Conservation (phyloP, 2,797 vertebrate genomes). For the Tokudaia tokunoshimensis region DNA sequence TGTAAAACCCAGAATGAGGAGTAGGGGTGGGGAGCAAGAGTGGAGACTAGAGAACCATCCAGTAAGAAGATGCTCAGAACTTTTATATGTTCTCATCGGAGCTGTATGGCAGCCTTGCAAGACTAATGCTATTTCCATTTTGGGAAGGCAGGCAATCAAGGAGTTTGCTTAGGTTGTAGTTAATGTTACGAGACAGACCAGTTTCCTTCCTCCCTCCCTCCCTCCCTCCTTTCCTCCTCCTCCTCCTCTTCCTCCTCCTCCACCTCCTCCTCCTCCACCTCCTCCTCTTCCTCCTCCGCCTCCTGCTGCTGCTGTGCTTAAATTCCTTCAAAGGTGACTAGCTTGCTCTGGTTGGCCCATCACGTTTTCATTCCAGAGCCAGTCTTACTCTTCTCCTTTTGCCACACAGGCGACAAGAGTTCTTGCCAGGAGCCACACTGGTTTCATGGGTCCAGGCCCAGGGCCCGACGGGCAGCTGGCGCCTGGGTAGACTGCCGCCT, state of each 20-base stretch:
- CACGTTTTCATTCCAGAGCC: not conserved
- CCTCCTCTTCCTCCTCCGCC: not conserved
- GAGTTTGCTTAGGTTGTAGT: not conserved
- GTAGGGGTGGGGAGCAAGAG: not conserved
- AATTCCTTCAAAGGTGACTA: not conserved
- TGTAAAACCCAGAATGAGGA: not conserved
- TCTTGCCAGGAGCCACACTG: not conserved
- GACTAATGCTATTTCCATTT: not conserved
- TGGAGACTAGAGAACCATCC: not conserved
- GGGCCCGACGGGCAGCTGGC: not conserved
- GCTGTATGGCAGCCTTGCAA: not conserved
- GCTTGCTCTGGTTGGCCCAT: not conserved
- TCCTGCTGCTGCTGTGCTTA: not conserved
- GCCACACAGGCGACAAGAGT: no score
- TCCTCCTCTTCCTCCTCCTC: fast-evolving
- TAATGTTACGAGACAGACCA: not conserved
- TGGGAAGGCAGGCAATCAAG: not conserved
- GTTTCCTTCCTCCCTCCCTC: not conserved
- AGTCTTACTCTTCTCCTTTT: not conserved
- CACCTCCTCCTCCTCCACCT: not conserved
- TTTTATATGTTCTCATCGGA: not conserved
- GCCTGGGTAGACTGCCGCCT: not conserved
- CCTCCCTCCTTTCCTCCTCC: not conserved
- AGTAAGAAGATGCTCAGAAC: not conserved
- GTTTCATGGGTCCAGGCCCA: not conserved